Percentiles rank a stretch among this genome's conserved stretches.
Evolutionary conservation across 2,888 invertebrate genomes (phyloP).

Genomic region (Cheilosia impressa): DNA sequence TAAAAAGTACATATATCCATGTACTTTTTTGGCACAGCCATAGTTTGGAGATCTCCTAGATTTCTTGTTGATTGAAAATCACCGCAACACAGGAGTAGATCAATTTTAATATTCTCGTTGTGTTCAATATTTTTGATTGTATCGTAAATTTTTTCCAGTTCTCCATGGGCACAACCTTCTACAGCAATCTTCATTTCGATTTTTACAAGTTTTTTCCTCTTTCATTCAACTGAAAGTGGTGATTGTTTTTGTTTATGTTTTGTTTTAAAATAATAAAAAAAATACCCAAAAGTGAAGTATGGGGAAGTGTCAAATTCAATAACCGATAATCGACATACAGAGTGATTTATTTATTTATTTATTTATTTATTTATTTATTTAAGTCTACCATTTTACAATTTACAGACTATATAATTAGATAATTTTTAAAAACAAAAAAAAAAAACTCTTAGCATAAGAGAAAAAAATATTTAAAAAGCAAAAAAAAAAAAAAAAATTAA

Average conservation of each 20-base stretch:
- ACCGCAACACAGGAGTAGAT: constrained; percentile 97
- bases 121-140: constrained; percentile 91
- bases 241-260: not conserved
- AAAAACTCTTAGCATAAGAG: too few species aligned
- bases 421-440: too few species aligned
- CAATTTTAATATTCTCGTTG: constrained; percentile 89
- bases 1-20: constrained; percentile 95
- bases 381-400: too few species aligned
- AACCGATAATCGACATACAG: too few species aligned
- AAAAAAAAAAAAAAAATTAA: too few species aligned
- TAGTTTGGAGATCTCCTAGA: constrained; percentile 92
- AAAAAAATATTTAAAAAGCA: too few species aligned
- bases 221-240: not conserved
- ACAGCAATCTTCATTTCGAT: constrained; percentile 93
- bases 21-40: constrained; percentile 98
- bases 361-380: too few species aligned
- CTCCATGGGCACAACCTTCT: constrained; percentile 99
- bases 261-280: not conserved
- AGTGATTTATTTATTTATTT: too few species aligned
- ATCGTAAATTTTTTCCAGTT: constrained; percentile 97
- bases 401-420: too few species aligned
- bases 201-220: not conserved
- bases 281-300: not conserved
- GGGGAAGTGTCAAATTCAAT: too few species aligned
- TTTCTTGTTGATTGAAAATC: constrained; percentile 99